Percentiles rank a stretch among this genome's conserved stretches.
These are phyloP conservation scores for Zele albiditarsus DNA, from an alignment of 2,888 invertebrate genomes.

Conservation along the genomic window DNA sequence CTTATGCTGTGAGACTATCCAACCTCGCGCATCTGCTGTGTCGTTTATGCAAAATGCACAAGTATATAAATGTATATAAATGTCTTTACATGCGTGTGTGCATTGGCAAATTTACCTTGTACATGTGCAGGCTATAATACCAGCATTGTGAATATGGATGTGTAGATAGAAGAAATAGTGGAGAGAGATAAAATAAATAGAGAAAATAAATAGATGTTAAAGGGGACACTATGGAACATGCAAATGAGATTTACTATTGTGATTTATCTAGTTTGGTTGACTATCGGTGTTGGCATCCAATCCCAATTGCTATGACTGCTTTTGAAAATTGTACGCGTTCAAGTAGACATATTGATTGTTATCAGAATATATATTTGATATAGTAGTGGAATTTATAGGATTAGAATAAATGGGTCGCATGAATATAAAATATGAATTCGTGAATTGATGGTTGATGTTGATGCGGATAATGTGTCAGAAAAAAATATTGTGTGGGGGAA, in stretches of 20 bases:
- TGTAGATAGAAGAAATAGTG: background rate
- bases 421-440: background rate
- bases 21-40: slow-evolving; percentile 30
- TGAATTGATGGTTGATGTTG: too few relatives aligned
- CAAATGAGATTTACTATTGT: slow-evolving; percentile 36
- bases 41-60: slow-evolving; percentile 37
- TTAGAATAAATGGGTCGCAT: background rate
- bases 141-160: background rate
- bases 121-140: background rate
- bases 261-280: slow-evolving; percentile 36
- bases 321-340: background rate
- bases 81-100: slow-evolving; percentile 7
- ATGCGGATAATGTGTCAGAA: too few relatives aligned
- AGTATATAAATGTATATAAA: background rate
- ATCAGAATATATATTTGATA: background rate
- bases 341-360: background rate
- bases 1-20: slow-evolving; percentile 1
- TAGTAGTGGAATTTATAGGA: background rate
- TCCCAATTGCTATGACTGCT: background rate
- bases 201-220: background rate
- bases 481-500: background rate
- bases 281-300: slow-evolving; percentile 37
- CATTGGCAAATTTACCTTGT: slow-evolving; percentile 9
- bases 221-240: background rate
- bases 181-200: background rate